Conservation (phyloP, 2,113 vertebrate genomes). For the Raja brachyura region DNA sequence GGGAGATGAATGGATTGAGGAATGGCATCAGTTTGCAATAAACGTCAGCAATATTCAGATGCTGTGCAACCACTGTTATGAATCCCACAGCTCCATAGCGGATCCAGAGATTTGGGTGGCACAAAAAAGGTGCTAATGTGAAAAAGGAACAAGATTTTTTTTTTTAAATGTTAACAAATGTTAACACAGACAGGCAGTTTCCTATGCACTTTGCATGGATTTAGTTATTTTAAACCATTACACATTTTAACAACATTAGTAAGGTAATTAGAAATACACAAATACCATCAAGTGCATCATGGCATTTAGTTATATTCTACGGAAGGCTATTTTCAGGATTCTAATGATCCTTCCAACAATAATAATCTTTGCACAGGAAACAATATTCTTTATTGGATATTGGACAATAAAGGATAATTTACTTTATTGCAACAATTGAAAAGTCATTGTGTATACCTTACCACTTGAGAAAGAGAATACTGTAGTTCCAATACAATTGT, state of each 20-base stretch:
- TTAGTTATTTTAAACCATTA: neutral
- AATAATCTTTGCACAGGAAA: neutral
- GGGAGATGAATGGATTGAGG: constrained; percentile 82
- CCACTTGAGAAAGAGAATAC: neutral
- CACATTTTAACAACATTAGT: neutral
- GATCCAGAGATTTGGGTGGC: constrained; percentile 96
- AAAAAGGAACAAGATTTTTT: neutral
- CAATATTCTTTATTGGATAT: neutral
- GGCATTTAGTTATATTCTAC: neutral
- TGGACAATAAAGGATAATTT: too few relatives aligned
- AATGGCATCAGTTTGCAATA: constrained; percentile 97
- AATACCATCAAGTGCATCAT: neutral
- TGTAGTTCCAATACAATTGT: neutral
- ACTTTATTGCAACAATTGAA: neutral
- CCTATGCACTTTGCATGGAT: neutral
- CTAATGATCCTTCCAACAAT: neutral
- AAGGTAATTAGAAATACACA: neutral
- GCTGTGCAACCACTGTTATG: constrained; percentile 89
- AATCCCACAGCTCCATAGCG: constrained; percentile 93
- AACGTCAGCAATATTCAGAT: constrained; percentile 89
- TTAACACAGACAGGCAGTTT: neutral
- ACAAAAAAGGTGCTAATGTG: constrained; percentile 80
- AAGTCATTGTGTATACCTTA: neutral
- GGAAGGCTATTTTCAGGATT: neutral
- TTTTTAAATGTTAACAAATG: neutral